These are phyloP conservation scores for Rousettus madagascariensis DNA, from an alignment of 2,797 vertebrate species.

Conservation along the genomic window DNA sequence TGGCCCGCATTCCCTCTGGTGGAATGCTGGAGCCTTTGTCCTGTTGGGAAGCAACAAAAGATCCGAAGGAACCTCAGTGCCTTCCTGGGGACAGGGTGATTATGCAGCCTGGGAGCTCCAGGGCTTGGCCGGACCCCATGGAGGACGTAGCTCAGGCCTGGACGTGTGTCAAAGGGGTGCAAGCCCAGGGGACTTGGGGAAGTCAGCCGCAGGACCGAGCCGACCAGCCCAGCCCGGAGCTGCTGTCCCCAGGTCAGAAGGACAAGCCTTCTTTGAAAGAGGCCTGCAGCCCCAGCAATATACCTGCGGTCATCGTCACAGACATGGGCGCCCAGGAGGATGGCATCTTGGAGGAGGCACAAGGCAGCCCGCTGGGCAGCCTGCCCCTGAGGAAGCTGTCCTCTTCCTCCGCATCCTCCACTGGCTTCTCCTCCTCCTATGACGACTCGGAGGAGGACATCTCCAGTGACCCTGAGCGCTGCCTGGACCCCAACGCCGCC, in stretches of 20 bases:
- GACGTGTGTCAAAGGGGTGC: slow-evolving; percentile 41
- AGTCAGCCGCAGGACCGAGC: slow-evolving; percentile 19
- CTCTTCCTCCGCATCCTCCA: slow-evolving; percentile 97
- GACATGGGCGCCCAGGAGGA: slow-evolving; percentile 91
- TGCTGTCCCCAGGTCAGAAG: slow-evolving; percentile 7
- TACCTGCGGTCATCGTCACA: slow-evolving; percentile 95
- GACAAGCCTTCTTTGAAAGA: slow-evolving; percentile 11
- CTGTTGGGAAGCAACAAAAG: slow-evolving; percentile 7
- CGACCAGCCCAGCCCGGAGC: background rate
- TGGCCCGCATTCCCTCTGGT: background rate
- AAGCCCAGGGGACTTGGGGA: slow-evolving; percentile 33
- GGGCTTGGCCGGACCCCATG: background rate
- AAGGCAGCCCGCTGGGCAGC: slow-evolving; percentile 81
- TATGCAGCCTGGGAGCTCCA: background rate
- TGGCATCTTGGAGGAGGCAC: slow-evolving; percentile 74
- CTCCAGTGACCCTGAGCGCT: slow-evolving; percentile 95
- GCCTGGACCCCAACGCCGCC: slow-evolving; percentile 88
- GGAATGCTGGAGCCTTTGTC: slow-evolving; percentile 22
- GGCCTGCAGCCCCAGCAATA: slow-evolving; percentile 69
- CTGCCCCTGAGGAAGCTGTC: slow-evolving; percentile 93
- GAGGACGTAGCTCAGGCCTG: background rate
- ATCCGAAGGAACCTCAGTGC: slow-evolving; percentile 16
- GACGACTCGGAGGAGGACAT: slow-evolving; percentile 98
- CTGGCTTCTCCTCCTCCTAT: slow-evolving; percentile 98
- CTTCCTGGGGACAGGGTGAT: background rate